Percentiles rank a stretch among this genome's conserved stretches.
These are phyloP conservation scores for Gnathonemus echidnorhynchus DNA, from an alignment of 2,113 vertebrate species.

Conservation along the genomic window DNA sequence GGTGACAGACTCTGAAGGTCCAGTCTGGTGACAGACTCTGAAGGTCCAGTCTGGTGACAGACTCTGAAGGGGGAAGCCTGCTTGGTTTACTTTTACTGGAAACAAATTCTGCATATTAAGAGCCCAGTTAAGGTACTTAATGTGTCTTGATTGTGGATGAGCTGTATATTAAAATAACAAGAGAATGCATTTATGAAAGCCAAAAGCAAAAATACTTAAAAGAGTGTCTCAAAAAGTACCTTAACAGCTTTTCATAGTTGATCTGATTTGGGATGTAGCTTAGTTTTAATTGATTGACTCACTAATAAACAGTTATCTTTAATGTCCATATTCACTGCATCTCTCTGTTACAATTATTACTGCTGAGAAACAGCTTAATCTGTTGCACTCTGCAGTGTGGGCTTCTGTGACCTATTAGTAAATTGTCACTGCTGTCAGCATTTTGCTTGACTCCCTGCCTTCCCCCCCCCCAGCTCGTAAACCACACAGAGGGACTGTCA, in stretches of 20 bases:
- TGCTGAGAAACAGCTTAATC: too few relatives aligned
- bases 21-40: neutral
- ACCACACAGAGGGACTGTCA: neutral
- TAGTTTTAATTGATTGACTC: neutral
- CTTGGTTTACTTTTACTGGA: neutral
- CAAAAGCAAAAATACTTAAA: neutral
- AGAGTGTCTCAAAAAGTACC: neutral
- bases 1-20: neutral
- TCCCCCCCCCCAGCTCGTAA: neutral
- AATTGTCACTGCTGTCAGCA: neutral
- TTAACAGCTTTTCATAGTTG: neutral
- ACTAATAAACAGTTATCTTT: neutral
- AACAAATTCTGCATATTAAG: neutral
- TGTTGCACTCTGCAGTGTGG: neutral
- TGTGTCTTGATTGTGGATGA: neutral
- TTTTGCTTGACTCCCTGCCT: neutral
- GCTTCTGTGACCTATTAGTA: neutral
- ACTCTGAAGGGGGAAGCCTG: neutral
- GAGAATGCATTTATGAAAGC: neutral
- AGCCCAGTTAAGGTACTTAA: neutral
- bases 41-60: neutral
- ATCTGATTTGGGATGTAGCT: neutral
- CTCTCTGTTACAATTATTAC: neutral
- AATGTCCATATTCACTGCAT: neutral
- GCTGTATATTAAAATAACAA: neutral